Conservation (phyloP, 2,113 vertebrate genomes). For the Bubalus kerabau region DNA sequence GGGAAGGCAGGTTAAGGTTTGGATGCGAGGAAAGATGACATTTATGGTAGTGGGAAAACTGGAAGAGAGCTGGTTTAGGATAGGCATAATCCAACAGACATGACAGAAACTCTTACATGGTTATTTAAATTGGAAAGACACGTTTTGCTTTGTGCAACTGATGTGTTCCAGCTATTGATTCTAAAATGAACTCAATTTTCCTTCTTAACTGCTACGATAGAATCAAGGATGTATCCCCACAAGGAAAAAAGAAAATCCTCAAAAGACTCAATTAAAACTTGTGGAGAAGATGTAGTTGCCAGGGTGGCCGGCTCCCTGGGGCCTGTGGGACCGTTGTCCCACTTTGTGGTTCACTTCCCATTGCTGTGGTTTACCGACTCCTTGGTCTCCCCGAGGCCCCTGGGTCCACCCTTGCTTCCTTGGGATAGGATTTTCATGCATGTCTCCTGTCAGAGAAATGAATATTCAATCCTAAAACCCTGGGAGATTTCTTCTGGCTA, state of each 20-base stretch:
- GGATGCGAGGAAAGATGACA: background rate
- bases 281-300: background rate
- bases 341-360: background rate
- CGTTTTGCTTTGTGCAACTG: background rate
- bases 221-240: conserved; percentile 8
- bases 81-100: background rate
- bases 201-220: conserved; percentile 21
- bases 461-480: background rate
- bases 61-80: background rate
- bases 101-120: background rate
- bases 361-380: background rate
- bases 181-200: conserved; percentile 37
- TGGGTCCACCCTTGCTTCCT: background rate
- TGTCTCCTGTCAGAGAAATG: conserved; percentile 14
- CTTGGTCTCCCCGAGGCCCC: background rate
- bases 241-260: conserved; percentile 36
- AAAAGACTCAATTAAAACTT: conserved; percentile 55
- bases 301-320: background rate
- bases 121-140: background rate
- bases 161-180: background rate
- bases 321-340: background rate
- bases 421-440: background rate
- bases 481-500: conserved; percentile 27
- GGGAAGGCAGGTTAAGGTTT: background rate
- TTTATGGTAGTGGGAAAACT: background rate